Evolutionary conservation across 2,797 vertebrate species (phyloP).

Genomic region (Microcaecilia unicolor): DNA sequence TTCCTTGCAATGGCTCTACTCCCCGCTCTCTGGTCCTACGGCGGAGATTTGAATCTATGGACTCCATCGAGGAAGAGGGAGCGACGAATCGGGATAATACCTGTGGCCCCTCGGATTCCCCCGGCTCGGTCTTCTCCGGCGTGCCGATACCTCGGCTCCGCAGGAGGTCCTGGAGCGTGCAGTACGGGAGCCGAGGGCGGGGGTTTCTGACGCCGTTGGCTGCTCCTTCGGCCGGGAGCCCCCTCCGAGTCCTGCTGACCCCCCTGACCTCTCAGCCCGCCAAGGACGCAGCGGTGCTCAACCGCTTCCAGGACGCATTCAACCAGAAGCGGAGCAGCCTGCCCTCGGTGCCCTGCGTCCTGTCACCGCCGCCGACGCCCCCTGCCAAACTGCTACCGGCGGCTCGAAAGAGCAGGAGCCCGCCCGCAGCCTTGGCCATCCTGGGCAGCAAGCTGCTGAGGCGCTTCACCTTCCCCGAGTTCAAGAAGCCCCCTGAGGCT

Average conservation of each 20-base stretch:
- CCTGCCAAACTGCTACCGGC: slow-evolving; percentile 26
- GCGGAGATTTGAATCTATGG: slow-evolving; percentile 36
- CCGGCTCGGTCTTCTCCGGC: slow-evolving; percentile 12
- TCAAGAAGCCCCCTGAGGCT: slow-evolving; percentile 23
- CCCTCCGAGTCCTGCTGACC: not conserved
- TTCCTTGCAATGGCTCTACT: not conserved
- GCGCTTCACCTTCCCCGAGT: slow-evolving; percentile 53
- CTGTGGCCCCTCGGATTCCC: not conserved
- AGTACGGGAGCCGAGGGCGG: not conserved
- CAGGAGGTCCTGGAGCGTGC: not conserved
- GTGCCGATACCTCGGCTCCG: slow-evolving; percentile 21
- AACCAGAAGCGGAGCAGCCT: slow-evolving; percentile 57
- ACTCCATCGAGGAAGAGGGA: slow-evolving; percentile 48
- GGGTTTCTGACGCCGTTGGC: not conserved
- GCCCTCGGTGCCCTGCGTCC: slow-evolving; percentile 32
- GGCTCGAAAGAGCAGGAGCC: slow-evolving; percentile 24
- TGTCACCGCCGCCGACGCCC: slow-evolving; percentile 31
- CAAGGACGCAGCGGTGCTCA: slow-evolving; percentile 4
- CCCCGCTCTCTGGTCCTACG: not conserved
- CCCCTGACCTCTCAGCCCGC: too few species aligned
- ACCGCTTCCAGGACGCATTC: slow-evolving; percentile 43
- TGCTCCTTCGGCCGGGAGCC: slow-evolving; percentile 9
- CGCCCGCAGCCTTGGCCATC: slow-evolving; percentile 19
- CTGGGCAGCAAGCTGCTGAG: slow-evolving; percentile 48
- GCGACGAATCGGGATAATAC: too few species aligned